Conservation (phyloP, 2,888 invertebrate species). For the Catocala fraxini region DNA sequence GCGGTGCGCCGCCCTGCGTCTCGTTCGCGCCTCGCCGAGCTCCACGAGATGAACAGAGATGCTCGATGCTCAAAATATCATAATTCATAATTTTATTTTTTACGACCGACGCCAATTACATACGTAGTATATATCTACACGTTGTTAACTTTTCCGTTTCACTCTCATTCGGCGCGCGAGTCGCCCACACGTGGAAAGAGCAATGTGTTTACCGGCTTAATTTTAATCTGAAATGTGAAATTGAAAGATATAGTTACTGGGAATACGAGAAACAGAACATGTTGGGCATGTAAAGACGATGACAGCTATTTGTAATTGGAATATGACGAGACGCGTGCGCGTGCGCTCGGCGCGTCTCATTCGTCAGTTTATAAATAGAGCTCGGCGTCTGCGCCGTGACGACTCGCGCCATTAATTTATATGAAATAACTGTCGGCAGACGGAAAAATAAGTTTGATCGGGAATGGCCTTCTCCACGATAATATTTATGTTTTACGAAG, state of each 20-base stretch:
- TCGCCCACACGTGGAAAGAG: slow-evolving; percentile 40
- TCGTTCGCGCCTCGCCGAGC: slow-evolving; percentile 67
- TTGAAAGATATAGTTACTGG: slow-evolving; percentile 62
- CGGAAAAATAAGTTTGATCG: slow-evolving; percentile 85
- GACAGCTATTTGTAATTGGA: slow-evolving; percentile 87
- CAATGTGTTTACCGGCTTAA: slow-evolving; percentile 47
- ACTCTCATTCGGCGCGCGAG: slow-evolving; percentile 54
- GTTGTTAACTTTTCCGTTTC: slow-evolving; percentile 66
- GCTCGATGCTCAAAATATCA: slow-evolving; percentile 76
- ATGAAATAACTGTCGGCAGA: slow-evolving; percentile 88
- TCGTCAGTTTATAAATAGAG: slow-evolving; percentile 87
- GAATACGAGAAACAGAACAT: slow-evolving; percentile 66
- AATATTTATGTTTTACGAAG: slow-evolving; percentile 87
- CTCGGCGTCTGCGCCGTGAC: slow-evolving; percentile 86
- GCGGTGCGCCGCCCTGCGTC: slow-evolving; percentile 78
- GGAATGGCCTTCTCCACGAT: slow-evolving; percentile 83
- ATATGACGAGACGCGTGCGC: slow-evolving; percentile 86
- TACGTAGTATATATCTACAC: slow-evolving; percentile 57
- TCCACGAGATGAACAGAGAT: slow-evolving; percentile 75
- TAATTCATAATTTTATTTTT: slow-evolving; percentile 86
- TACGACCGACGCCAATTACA: slow-evolving; percentile 60
- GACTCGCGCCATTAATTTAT: slow-evolving; percentile 88
- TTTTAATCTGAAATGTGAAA: slow-evolving; percentile 53
- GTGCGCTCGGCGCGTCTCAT: slow-evolving; percentile 85
- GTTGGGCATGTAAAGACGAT: slow-evolving; percentile 76